Conservation (phyloP, 2,113 vertebrate genomes). For the Gasterosteus aculeatus region DNA sequence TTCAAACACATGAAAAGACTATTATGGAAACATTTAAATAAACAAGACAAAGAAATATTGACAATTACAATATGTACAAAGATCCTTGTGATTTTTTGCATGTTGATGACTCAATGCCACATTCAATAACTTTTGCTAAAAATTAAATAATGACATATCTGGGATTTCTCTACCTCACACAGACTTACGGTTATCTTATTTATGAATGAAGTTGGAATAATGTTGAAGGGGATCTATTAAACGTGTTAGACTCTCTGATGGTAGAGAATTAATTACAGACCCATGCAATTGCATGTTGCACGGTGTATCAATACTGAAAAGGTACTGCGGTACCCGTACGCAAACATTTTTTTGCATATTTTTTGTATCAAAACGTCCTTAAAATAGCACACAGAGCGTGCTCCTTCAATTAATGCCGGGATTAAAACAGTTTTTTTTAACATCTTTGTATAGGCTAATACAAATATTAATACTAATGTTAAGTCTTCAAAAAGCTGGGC, state of each 20-base stretch:
- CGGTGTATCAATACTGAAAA: too few species aligned
- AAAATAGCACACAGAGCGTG: too few species aligned
- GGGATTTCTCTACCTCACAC: neutral
- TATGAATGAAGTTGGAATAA: neutral
- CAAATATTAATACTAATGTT: too few species aligned
- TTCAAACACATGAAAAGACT: neutral
- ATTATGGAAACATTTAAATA: neutral
- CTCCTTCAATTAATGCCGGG: too few species aligned
- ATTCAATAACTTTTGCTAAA: neutral
- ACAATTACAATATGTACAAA: neutral
- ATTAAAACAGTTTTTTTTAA: too few species aligned
- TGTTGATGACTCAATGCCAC: neutral
- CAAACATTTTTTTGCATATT: too few species aligned
- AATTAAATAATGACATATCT: neutral
- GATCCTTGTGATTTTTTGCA: neutral
- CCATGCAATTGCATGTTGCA: too few species aligned
- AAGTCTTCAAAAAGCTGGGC: too few species aligned
- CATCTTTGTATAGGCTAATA: too few species aligned
- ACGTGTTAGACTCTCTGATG: neutral
- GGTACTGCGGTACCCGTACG: too few species aligned
- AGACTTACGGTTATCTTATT: neutral
- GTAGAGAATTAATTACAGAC: constrained; percentile 2
- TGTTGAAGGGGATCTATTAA: neutral
- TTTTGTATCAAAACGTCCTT: too few species aligned
- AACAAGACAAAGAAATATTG: neutral